Base-by-base conservation (phyloP, 2,888 invertebrate genomes). In the Cyclophora punctaria region DNA sequence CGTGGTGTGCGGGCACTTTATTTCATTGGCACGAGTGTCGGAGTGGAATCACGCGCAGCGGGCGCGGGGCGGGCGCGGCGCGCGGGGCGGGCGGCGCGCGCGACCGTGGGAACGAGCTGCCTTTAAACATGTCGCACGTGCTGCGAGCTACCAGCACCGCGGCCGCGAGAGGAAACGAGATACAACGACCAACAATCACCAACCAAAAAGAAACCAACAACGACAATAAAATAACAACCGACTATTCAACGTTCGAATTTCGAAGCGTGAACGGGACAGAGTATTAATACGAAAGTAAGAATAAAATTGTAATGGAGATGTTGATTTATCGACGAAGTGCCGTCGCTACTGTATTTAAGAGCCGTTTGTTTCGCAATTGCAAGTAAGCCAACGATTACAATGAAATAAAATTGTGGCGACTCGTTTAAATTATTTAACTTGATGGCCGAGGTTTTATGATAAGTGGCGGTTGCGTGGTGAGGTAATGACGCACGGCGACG, bases 51-150 rank as follows among this genome's bases (percentile, higher is more conserved):
- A 82, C 78, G 78, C 83, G 70, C 75, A 66, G 69, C 66, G 67
- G 63, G 63, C 71, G 56, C 52, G 53, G 45, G 57, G 50, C 62
- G 52, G 59, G 50, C 50, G 63, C 56, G 64, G 64, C 57, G 67
- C 57, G 66, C 62, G 68, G 67, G 64, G 64, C 65, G 69, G 66
- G 70, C 70, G 75, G 75, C 75, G 73, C 78, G 79, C 71, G 74
- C 78, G 80, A 87, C 86, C 88, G 88, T 88, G 88, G 87, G 88
- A 88, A 88, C 83, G 87, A 74, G 82, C 80, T 84, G 88, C 85
- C 86, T 86, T 88, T 87, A 87, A 37, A 84, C 86, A 79, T 78
- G 81, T 81, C 86, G 87, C 88, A 87, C 88, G 88, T 88, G 88
- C 87, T 84, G 72, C 76, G 73, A 77, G 81, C 57, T 61, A 58